phyloP scores from a whole-genome alignment of 2,113 vertebrate species.

The human (Homo sapiens) region DNA sequence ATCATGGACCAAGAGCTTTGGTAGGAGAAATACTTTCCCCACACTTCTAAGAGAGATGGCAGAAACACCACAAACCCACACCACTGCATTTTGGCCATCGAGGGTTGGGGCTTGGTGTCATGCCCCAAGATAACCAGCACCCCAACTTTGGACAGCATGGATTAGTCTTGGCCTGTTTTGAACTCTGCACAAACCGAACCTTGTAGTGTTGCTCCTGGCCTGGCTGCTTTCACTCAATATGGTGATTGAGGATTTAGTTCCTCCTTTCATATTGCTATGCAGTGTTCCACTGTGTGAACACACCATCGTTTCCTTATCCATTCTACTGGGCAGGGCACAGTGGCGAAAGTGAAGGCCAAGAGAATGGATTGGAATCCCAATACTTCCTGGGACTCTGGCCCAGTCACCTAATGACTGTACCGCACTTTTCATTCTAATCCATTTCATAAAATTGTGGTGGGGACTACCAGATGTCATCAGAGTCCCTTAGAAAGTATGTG shows the following conservation, averaged over 20 bases:
- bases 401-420: fast-evolving
- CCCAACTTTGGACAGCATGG: fast-evolving
- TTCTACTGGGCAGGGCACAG: fast-evolving
- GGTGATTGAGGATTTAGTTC: fast-evolving
- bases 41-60: too few species aligned
- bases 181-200: neutral
- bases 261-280: fast-evolving
- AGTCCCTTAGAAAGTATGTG: neutral
- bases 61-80: fast-evolving
- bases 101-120: neutral
- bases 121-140: too few species aligned
- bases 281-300: fast-evolving
- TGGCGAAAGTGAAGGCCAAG: neutral
- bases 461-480: fast-evolving
- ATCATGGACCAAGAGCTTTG: fast-evolving
- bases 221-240: neutral
- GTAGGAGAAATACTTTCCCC: neutral
- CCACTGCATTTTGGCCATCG: neutral
- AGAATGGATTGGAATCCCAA: neutral
- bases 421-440: neutral
- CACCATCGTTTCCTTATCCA: fast-evolving
- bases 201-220: neutral
- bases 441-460: neutral
- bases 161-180: neutral
- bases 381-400: neutral